These are phyloP conservation scores for Lophotis ruficrista DNA, from an alignment of 2,113 vertebrate species.

Conservation along the genomic window DNA sequence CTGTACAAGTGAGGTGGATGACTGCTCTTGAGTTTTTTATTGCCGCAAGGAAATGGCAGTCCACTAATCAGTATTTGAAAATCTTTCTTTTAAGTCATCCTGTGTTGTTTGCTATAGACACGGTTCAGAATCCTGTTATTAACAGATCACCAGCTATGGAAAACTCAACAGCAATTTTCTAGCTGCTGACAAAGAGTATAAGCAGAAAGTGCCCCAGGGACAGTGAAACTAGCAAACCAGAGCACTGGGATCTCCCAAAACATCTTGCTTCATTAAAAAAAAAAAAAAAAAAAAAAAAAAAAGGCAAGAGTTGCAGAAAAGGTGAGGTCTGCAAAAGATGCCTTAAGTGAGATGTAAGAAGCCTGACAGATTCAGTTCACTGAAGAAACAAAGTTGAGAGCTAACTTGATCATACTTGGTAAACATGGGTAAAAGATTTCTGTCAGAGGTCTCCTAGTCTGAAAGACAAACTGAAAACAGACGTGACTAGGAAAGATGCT, in stretches of 20 bases:
- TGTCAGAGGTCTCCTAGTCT: not conserved
- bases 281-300: not conserved
- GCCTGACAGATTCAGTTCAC: not conserved
- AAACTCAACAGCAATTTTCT: not conserved
- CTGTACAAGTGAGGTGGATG: not conserved
- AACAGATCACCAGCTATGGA: not conserved
- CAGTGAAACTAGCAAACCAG: not conserved
- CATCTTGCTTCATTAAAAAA: not conserved
- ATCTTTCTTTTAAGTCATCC: not conserved
- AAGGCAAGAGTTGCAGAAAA: not conserved
- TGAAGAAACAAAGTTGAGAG: not conserved
- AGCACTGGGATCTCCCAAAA: not conserved
- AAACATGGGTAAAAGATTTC: not conserved
- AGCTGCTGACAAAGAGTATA: not conserved
- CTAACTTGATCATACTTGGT: not conserved
- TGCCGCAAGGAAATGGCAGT: not conserved
- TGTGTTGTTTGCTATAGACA: not conserved
- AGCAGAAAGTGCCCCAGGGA: slow-evolving; percentile 19
- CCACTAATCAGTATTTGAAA: not conserved
- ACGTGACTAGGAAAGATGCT: not conserved
- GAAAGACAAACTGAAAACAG: not conserved
- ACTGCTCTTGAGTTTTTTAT: not conserved
- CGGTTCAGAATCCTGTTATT: not conserved
- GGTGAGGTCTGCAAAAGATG: not conserved
- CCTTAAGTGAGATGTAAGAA: not conserved